Conservation (phyloP, 2,113 vertebrate genomes). For the Phalacrocorax pelagicus region DNA sequence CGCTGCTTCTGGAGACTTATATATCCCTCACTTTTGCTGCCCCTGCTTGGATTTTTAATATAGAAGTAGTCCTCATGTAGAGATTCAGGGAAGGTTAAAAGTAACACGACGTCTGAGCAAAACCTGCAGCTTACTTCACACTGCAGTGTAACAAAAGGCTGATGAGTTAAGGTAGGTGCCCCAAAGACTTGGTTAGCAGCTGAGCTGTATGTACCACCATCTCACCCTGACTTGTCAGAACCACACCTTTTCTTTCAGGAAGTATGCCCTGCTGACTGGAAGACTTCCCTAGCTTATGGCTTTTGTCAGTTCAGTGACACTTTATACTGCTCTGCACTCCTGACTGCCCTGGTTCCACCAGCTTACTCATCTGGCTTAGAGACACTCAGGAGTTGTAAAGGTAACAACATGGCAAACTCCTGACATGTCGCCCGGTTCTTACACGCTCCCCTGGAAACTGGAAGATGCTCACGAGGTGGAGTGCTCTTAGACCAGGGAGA, state of each 20-base stretch:
- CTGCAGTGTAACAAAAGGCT: neutral
- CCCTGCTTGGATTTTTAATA: neutral
- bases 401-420: neutral
- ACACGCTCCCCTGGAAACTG: neutral
- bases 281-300: neutral
- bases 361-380: neutral
- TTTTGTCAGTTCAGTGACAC: neutral
- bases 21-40: neutral
- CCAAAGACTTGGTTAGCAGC: neutral
- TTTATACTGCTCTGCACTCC: neutral
- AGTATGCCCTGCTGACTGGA: neutral
- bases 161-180: neutral
- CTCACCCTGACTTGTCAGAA: neutral
- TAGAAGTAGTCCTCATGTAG: neutral
- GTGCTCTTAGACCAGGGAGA: neutral
- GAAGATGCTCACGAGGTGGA: neutral
- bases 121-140: neutral
- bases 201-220: neutral
- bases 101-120: neutral
- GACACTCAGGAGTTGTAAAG: rapidly evolving
- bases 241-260: neutral
- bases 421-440: neutral
- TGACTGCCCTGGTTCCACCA: neutral
- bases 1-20: neutral
- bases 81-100: neutral